Conservation (phyloP, 1,140 invertebrate species). For the Oncopodura yosiiana region DNA sequence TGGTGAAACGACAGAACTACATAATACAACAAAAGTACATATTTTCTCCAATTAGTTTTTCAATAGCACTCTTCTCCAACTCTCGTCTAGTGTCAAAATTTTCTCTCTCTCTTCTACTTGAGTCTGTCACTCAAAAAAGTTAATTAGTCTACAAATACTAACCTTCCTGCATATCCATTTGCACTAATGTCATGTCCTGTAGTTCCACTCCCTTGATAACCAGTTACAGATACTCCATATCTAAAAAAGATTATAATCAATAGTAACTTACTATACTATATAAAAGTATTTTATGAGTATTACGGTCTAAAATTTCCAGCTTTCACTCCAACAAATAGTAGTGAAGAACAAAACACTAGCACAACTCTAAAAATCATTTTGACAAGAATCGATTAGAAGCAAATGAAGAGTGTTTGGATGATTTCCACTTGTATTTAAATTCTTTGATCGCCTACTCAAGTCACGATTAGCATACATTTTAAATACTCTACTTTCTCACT, state of each 20-base stretch:
- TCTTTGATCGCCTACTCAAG: slow-evolving; percentile 3
- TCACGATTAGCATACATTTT: no score
- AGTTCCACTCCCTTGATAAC: slow-evolving; percentile 15
- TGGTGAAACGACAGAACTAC: slow-evolving; percentile 15
- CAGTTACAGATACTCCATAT: slow-evolving; percentile 18
- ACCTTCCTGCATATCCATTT: slow-evolving; percentile 29
- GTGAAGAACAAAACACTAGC: not conserved
- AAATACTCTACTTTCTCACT: no score
- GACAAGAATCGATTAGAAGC: not conserved
- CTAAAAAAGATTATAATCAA: no score
- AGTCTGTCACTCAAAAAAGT: not conserved
- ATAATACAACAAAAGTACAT: not conserved
- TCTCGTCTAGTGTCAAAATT: no score
- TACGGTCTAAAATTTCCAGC: slow-evolving; percentile 11
- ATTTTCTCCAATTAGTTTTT: not conserved
- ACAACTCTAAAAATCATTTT: slow-evolving; percentile 3
- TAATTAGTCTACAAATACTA: not conserved
- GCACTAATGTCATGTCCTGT: slow-evolving; percentile 24
- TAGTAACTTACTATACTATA: no score
- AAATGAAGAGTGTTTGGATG: not conserved
- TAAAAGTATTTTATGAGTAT: no score
- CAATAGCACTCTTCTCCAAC: no score
- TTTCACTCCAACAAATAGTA: not conserved
- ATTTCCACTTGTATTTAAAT: slow-evolving; percentile 3
- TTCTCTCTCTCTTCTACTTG: no score